These are phyloP conservation scores for Cyclopterus lumpus DNA, from an alignment of 2,797 vertebrate genomes.

Conservation along the genomic window DNA sequence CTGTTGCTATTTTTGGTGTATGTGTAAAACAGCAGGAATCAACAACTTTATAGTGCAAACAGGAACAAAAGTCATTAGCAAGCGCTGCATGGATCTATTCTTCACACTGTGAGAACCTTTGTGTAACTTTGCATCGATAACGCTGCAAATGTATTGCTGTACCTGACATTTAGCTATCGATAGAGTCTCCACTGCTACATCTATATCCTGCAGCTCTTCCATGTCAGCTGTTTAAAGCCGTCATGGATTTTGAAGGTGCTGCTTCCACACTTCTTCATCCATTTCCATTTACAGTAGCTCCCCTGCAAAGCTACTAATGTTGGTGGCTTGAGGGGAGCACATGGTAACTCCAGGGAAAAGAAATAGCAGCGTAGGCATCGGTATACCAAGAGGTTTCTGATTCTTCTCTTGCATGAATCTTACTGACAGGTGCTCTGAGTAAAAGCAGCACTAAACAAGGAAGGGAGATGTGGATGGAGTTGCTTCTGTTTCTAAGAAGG, in stretches of 20 bases:
- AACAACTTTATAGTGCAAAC: not conserved
- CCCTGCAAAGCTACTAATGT: constrained; percentile 39
- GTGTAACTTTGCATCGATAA: constrained; percentile 6
- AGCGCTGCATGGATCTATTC: constrained; percentile 8
- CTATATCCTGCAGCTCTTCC: constrained; percentile 34
- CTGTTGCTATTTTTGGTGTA: not conserved
- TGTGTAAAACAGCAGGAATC: constrained; percentile 2
- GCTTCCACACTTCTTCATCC: constrained; percentile 55
- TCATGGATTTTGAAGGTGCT: constrained; percentile 47
- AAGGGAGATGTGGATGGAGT: constrained; percentile 10
- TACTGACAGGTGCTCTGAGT: constrained; percentile 22
- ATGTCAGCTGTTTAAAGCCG: constrained; percentile 55
- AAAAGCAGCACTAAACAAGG: constrained; percentile 37
- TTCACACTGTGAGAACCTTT: constrained; percentile 3
- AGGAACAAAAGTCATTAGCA: constrained; percentile 8
- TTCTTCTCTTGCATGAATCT: constrained; percentile 25
- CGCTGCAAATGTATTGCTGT: constrained; percentile 26
- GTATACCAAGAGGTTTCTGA: constrained; percentile 36
- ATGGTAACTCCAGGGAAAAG: constrained; percentile 49
- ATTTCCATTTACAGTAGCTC: constrained; percentile 52
- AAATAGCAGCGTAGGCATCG: constrained; percentile 11
- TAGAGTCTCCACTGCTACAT: constrained; percentile 37
- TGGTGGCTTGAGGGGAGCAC: constrained; percentile 36
- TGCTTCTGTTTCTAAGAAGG: constrained; percentile 22
- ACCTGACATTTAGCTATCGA: constrained; percentile 38